Evolutionary conservation across 2,797 vertebrate genomes (phyloP), one percentile per base, ranked within the genome.

Genomic region (Otus scops): DNA sequence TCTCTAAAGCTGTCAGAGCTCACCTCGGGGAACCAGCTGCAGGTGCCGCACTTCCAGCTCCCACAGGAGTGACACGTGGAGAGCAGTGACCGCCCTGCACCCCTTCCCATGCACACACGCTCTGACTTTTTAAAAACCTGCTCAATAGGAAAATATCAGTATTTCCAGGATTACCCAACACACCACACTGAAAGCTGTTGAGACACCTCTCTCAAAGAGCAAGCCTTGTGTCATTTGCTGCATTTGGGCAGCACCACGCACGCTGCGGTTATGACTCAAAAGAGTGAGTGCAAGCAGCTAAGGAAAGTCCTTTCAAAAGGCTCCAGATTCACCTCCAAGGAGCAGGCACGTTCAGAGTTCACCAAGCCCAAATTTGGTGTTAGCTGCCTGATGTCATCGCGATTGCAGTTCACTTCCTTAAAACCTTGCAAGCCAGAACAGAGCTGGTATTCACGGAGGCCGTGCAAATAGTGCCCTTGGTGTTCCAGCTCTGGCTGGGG

Each of bases 381-480:
- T 71, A 43, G 69, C 41, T 92, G 88, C 69, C 94, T 86, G 91
- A 94, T 89, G 88, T 88, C 94, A 93, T 73, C 4, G 2, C 0
- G 39, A 80, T 65, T 86, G 77, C 92, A 91, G 48, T 51, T 75
- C 54, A 9, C 57, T 84, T 94, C 82, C 92, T 88, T 89, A 57
- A 83, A 85, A 45, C 23, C 34, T 69, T 86, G 83, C 96, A 95
- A 94, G 92, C 87, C 76, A 85, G 84, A 85, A 95, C 93, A 95
- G 56, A 89, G 89, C 81, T 57, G 51, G 39, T 14, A n/a, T 92
- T 91, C 51, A 39, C 3, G 0, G 51, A 69, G 67, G 74, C 48
- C 0, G 1, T 67, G 80, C 63, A 89, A 56, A 67, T 4, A 15
- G 2, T 50, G 60, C n/a, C 48, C 56, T 43, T 13, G 24, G 39